Evolutionary conservation across 2,888 invertebrate species (phyloP), one percentile per base, ranked within the genome.

Genomic region (Torymus aiolomorphi): DNA sequence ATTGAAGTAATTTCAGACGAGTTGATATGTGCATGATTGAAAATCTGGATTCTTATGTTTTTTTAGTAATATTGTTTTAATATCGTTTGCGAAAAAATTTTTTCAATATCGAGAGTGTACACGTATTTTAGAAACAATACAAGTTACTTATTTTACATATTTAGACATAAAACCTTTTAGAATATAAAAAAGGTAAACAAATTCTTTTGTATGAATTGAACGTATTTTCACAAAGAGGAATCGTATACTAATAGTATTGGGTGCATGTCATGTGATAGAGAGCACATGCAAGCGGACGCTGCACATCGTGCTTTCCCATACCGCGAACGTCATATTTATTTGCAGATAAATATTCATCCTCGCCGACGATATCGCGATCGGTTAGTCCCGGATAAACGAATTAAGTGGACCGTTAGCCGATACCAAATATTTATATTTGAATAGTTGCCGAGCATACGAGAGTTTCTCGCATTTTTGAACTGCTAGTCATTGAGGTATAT

Each of bases 281-380:
- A 76, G 11, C 0, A 49, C 51, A 14, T 59, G 62, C 31, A 4
- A 24, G 71, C 52, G 49, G 67, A 67, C 56, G 18, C 31, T 31
- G 5, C 31, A 31, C 31, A 31, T 42, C 12, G 52, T 18, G 65
- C 14, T 18, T 24, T 42, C 31, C 31, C 3, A n/a, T 13, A 10
- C 51, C 66, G 54, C 59, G 24, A 79, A 54, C 57, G 69, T 76
- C 63, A 63, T 81, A 81, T 83, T 83, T 83, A 83, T 81, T 83
- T 83, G 59, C 81, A 59, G 71, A 82, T 82, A 82, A 82, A 83
- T 80, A 82, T 82, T 82, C 80, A 81, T 82, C 75, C 76, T 73
- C 72, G 65, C 63, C 76, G 78, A 80, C 78, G 78, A 79, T 78
- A 82, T 82, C 78, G 66, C 70, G 76, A 76, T 66, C 74, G 76